phyloP scores from a whole-genome alignment of 2,113 vertebrate genomes.

The Motacilla tschutschensis region DNA sequence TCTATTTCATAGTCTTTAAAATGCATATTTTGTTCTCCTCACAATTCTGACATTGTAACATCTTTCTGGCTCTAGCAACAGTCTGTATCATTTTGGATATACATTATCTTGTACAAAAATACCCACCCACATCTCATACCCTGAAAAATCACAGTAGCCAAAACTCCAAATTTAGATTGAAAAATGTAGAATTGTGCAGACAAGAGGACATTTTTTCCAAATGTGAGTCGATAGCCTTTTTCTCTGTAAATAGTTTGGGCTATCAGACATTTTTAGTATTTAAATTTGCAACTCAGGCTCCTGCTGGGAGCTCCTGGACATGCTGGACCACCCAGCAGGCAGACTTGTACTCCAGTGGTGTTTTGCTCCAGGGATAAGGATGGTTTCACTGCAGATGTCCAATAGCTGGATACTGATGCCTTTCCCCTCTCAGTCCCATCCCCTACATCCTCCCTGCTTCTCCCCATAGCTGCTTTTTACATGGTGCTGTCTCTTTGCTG shows the following conservation, averaged over 20 bases:
- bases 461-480: background rate
- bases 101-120: constrained; percentile 44
- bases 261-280: background rate
- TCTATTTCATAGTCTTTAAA: background rate
- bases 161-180: constrained; percentile 20
- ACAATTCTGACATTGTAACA: constrained; percentile 9
- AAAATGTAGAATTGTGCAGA: background rate
- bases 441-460: background rate
- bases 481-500: background rate
- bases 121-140: constrained; percentile 28
- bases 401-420: background rate
- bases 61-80: constrained; percentile 12
- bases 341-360: background rate
- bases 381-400: background rate
- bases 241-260: background rate
- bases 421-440: background rate
- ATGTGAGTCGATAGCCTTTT: background rate
- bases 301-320: background rate
- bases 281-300: background rate
- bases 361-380: background rate
- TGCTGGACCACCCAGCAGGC: background rate
- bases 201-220: background rate
- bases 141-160: constrained; percentile 30
- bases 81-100: constrained; percentile 21
- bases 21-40: constrained; percentile 1